Conservation (phyloP, 2,888 invertebrate genomes). For the Netelia inedita region DNA sequence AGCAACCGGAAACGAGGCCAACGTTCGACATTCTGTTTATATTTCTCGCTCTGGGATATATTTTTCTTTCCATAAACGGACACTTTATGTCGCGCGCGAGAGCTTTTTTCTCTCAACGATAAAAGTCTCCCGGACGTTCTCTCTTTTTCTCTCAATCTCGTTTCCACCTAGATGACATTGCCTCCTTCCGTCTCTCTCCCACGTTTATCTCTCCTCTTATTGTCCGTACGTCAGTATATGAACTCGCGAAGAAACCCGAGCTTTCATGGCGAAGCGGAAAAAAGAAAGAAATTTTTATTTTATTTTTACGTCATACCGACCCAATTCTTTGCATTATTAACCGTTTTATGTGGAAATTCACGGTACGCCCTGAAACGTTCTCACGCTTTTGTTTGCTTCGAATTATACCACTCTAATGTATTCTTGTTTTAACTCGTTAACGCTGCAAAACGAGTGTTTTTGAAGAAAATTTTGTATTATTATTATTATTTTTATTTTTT, state of each 20-base stretch:
- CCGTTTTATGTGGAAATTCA: neutral
- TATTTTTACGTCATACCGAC: slow-evolving; percentile 28
- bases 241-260: neutral
- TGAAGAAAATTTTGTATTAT: too few species aligned
- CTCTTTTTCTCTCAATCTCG: slow-evolving; percentile 23
- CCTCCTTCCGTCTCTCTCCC: slow-evolving; percentile 15
- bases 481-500: neutral
- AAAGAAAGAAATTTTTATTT: slow-evolving; percentile 9
- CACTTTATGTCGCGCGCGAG: slow-evolving; percentile 52
- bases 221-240: slow-evolving; percentile 22
- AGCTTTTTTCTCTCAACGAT: slow-evolving; percentile 39
- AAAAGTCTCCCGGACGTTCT: slow-evolving; percentile 35
- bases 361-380: neutral
- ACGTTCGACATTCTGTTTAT: slow-evolving; percentile 49
- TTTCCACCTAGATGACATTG: slow-evolving; percentile 7
- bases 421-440: too few species aligned
- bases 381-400: too few species aligned
- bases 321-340: slow-evolving; percentile 2
- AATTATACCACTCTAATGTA: too few species aligned
- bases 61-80: slow-evolving; percentile 58
- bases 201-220: slow-evolving; percentile 16
- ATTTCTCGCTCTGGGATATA: slow-evolving; percentile 26
- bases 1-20: slow-evolving; percentile 44
- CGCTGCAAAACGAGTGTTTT: too few species aligned
- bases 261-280: slow-evolving; percentile 4